Conservation (phyloP, 1,140 invertebrate species). For the Periplaneta americana region DNA sequence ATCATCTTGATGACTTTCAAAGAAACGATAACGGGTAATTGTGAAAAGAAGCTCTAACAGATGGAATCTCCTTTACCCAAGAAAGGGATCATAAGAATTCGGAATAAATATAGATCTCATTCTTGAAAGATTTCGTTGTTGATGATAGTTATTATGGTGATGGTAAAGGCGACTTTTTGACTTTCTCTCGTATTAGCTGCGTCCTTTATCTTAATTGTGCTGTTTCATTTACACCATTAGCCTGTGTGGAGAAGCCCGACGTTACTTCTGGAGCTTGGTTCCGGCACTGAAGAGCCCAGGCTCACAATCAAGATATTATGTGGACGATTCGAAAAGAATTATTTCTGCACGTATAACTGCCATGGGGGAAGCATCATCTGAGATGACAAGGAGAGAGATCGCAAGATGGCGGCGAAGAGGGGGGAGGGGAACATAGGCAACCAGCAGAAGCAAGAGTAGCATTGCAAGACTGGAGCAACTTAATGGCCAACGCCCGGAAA, state of each 20-base stretch:
- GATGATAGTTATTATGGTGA: too few species aligned
- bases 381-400: not conserved
- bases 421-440: constrained; percentile 11
- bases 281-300: not conserved
- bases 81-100: too few species aligned
- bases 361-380: not conserved
- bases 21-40: too few species aligned
- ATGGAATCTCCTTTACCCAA: too few species aligned
- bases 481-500: constrained; percentile 82
- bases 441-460: constrained; percentile 17
- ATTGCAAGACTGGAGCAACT: constrained; percentile 39
- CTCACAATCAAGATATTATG: not conserved
- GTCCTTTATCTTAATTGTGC: not conserved
- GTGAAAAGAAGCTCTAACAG: too few species aligned
- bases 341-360: not conserved
- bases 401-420: constrained; percentile 18
- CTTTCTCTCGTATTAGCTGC: too few species aligned
- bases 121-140: too few species aligned
- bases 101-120: too few species aligned
- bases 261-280: not conserved
- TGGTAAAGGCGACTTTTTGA: too few species aligned
- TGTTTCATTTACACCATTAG: not conserved
- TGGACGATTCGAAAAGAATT: not conserved
- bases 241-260: not conserved
- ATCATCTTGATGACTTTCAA: too few species aligned